These are phyloP conservation scores for Tetragonula clypearis DNA, from an alignment of 1,140 invertebrate species.

Conservation along the genomic window DNA sequence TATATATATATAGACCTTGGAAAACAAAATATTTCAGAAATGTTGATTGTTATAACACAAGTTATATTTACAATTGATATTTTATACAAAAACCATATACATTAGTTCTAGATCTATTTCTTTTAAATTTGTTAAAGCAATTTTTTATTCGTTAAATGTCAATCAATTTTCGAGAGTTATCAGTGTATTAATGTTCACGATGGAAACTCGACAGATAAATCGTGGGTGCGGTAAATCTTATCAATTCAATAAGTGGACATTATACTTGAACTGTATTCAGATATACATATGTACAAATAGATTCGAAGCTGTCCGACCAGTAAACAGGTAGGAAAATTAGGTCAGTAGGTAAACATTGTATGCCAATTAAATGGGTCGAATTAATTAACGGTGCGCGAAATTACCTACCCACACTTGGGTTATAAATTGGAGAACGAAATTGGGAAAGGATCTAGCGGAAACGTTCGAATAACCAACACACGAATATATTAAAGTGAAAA, in stretches of 20 bases:
- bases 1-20: no score
- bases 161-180: neutral
- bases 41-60: no score
- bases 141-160: neutral
- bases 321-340: conserved; percentile 41
- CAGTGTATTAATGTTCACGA: neutral
- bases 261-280: neutral
- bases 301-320: neutral
- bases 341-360: conserved; percentile 33
- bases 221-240: neutral
- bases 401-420: conserved; percentile 3
- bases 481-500: conserved; percentile 3
- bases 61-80: no score
- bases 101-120: no score
- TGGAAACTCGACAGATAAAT: neutral
- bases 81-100: no score
- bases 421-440: conserved; percentile 27
- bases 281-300: conserved; percentile 5
- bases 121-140: neutral
- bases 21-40: no score
- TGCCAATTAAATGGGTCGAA: conserved; percentile 39
- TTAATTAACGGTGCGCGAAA: conserved; percentile 44
- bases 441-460: neutral
- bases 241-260: conserved; percentile 6
- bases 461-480: neutral